A percentile compares a stretch with the other conserved stretches of the same genome.
Conservation (phyloP, 2,797 vertebrate genomes). For the Chaetodon trifasciatus region DNA sequence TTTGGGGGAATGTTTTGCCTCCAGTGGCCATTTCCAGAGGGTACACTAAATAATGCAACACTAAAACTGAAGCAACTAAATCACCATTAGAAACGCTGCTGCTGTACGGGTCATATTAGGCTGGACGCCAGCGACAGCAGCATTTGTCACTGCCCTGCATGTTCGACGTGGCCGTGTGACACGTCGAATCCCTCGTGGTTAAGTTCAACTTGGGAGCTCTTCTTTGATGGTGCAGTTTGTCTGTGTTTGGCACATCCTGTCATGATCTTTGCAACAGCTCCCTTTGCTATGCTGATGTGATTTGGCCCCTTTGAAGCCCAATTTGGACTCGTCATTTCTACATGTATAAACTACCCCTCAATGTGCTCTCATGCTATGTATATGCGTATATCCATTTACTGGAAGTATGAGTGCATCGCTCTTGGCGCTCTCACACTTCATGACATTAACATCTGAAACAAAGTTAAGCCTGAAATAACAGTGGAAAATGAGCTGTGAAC, state of each 20-base stretch:
- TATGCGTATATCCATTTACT: background rate
- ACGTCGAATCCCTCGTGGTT: background rate
- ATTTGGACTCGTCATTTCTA: background rate
- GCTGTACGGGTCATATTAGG: background rate
- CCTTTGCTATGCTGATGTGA: background rate
- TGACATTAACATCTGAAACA: background rate
- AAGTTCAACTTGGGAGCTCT: background rate
- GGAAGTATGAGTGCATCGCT: background rate
- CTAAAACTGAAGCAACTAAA: constrained; percentile 6
- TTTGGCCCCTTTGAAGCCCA: background rate
- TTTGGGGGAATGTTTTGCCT: background rate
- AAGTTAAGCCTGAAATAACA: background rate
- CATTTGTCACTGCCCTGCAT: constrained; percentile 8
- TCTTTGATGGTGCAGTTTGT: constrained; percentile 5
- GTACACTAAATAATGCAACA: background rate
- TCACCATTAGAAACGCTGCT: background rate
- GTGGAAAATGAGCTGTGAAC: background rate
- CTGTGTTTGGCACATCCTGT: background rate
- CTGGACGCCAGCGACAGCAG: background rate
- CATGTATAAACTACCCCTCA: background rate
- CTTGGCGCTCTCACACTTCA: background rate
- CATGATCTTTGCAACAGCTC: background rate
- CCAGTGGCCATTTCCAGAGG: background rate
- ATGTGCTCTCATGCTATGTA: background rate
- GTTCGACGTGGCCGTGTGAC: too few relatives aligned